These are phyloP conservation scores for Drosophila bifasciata DNA, from an alignment of 1,140 invertebrate genomes.

Conservation along the genomic window DNA sequence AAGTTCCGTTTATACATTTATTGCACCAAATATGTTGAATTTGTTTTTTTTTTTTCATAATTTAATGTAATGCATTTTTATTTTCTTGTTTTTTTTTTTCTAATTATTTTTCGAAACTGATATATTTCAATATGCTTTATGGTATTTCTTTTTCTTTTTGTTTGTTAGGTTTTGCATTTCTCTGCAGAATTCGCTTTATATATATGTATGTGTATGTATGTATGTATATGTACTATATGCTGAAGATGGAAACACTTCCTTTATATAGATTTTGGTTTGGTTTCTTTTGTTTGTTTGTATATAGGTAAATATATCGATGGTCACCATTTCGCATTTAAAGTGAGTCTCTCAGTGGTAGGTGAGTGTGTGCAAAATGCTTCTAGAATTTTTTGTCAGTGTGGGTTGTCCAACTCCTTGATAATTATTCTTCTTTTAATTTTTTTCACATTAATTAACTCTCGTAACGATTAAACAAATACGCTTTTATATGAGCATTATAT, in stretches of 20 bases:
- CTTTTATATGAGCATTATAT: slow-evolving; percentile 58
- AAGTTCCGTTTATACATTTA: slow-evolving; percentile 81
- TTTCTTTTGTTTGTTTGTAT: slow-evolving; percentile 40
- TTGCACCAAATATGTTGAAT: slow-evolving; percentile 76
- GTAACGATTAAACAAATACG: slow-evolving; percentile 51
- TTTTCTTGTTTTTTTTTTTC: slow-evolving; percentile 49
- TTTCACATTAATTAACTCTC: slow-evolving; percentile 48
- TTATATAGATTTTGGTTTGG: slow-evolving; percentile 18
- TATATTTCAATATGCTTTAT: slow-evolving; percentile 70
- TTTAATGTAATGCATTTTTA: slow-evolving; percentile 25
- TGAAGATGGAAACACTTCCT: slow-evolving; percentile 16
- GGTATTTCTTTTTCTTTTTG: slow-evolving; percentile 31
- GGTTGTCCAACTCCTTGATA: slow-evolving; percentile 32
- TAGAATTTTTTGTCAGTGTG: slow-evolving; percentile 29
- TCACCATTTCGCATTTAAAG: slow-evolving; percentile 77
- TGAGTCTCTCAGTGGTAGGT: slow-evolving; percentile 41
- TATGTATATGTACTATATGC: slow-evolving; percentile 38
- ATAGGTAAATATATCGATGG: slow-evolving; percentile 75
- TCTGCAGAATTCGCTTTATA: slow-evolving; percentile 50
- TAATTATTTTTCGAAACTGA: slow-evolving; percentile 74
- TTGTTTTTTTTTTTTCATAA: slow-evolving; percentile 59
- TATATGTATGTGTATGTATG: slow-evolving; percentile 37
- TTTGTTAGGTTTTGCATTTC: slow-evolving; percentile 46
- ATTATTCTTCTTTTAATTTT: slow-evolving; percentile 36
- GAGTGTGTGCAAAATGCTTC: slow-evolving; percentile 52